Base-by-base conservation (phyloP, 1,140 invertebrate genomes). In the Anastatus disparis region DNA sequence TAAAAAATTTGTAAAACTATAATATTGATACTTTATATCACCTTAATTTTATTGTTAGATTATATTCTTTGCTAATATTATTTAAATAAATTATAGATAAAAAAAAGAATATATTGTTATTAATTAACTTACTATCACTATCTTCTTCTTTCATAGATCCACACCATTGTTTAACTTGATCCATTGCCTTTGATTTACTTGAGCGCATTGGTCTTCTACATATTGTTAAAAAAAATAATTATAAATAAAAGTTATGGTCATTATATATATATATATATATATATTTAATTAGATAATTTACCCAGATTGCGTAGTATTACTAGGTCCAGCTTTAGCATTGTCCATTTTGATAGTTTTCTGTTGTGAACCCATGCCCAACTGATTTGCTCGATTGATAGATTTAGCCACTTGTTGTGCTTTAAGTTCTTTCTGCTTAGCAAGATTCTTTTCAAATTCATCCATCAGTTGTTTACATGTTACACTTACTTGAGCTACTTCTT, bases 111-210 rank as follows among this genome's bases (percentile, higher is more conserved):
- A n/a, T n/a, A n/a, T n/a, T n/a, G n/a, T n/a, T n/a, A n/a, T n/a
- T n/a, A n/a, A n/a, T n/a, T n/a, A 50, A 76, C 80, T 69, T 77
- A 85, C 83, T 6, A 52, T 86, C 83, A 67, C 81, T 80, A 26
- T 89, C 88, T 62, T 87, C 85, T n/a, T 91, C 90, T 26, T 89
- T 90, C 81, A 89, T 89, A 8, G 88, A 87, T 17, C 91, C 91
- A 79, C 91, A 92, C 93, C 93, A 94, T 70, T 91, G 89, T 77
- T 94, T 94, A n/a, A 94, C 93, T 81, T 93, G 91, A 83, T 93
- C 91, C 84, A 94, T 87, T 1, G 93, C 93, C 75, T 92, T 93
- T 42, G 90, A 91, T 83, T 94, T 94, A 75, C 93, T 94, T 10
- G 90, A 92, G 4, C 93, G 88, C 76, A 91, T 90, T 6, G 93